Evolutionary conservation across 2,888 invertebrate species (phyloP).

Genomic region (Nomada flava): DNA sequence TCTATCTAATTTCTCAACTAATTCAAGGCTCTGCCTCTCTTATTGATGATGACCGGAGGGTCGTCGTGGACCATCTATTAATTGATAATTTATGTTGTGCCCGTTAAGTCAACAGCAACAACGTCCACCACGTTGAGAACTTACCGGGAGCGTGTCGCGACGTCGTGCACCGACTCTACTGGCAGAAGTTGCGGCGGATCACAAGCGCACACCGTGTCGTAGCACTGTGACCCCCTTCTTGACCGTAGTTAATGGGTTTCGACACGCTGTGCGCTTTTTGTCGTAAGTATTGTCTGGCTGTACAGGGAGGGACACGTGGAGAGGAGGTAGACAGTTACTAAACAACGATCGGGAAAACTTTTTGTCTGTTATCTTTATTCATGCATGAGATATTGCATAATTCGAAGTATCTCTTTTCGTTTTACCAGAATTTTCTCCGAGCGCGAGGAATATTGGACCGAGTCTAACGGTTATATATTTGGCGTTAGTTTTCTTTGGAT

Average conservation of each 20-base stretch:
- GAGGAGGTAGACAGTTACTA: background rate
- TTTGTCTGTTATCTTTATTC: no score
- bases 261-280: background rate
- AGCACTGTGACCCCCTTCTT: background rate
- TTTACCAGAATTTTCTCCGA: no score
- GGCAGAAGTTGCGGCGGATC: background rate
- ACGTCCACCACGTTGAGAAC: background rate
- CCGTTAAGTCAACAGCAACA: background rate
- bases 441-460: no score
- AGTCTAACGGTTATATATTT: no score
- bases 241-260: constrained; percentile 5
- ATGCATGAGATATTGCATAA: background rate
- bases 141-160: constrained; percentile 13
- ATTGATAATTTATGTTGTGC: background rate
- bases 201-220: background rate
- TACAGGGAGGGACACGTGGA: background rate
- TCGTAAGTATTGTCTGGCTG: background rate
- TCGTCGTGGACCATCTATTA: background rate
- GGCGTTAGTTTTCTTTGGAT: no score
- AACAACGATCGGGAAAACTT: background rate
- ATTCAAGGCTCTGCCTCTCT: background rate
- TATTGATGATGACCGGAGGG: background rate
- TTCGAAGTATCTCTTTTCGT: background rate
- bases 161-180: background rate
- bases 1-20: background rate